These are phyloP conservation scores for Chloropsis hardwickii DNA, from an alignment of 2,113 vertebrate genomes.

Conservation along the genomic window DNA sequence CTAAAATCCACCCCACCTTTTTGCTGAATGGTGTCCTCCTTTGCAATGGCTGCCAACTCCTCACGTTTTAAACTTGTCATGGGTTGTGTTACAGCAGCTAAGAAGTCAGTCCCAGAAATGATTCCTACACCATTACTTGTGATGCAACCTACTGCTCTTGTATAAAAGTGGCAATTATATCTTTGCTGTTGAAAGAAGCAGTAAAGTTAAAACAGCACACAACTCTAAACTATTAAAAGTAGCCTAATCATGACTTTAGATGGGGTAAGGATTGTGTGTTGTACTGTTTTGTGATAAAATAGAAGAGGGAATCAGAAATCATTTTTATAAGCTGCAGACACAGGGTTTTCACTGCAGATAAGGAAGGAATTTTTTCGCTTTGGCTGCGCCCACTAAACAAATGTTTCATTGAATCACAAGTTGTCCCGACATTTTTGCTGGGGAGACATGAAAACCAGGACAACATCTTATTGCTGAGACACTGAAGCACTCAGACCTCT, in stretches of 20 bases:
- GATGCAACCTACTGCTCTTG: background rate
- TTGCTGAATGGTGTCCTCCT: background rate
- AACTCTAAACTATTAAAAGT: background rate
- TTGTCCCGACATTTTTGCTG: background rate
- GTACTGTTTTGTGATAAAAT: background rate
- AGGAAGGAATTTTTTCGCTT: background rate
- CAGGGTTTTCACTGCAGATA: background rate
- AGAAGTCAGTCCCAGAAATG: background rate
- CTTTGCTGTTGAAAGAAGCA: background rate
- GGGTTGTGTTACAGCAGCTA: background rate
- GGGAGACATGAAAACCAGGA: background rate
- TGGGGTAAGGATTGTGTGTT: background rate
- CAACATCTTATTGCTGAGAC: background rate
- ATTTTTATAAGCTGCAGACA: background rate
- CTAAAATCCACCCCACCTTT: constrained; percentile 18
- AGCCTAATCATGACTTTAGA: background rate
- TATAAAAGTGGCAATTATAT: background rate
- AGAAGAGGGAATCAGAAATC: background rate
- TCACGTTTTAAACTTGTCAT: background rate
- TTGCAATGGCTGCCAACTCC: background rate
- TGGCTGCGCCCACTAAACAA: background rate
- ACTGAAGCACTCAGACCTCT: background rate
- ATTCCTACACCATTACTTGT: background rate
- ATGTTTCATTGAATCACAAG: background rate
- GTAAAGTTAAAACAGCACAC: background rate